phyloP scores from a whole-genome alignment of 2,113 vertebrate genomes.

The Channa argus region DNA sequence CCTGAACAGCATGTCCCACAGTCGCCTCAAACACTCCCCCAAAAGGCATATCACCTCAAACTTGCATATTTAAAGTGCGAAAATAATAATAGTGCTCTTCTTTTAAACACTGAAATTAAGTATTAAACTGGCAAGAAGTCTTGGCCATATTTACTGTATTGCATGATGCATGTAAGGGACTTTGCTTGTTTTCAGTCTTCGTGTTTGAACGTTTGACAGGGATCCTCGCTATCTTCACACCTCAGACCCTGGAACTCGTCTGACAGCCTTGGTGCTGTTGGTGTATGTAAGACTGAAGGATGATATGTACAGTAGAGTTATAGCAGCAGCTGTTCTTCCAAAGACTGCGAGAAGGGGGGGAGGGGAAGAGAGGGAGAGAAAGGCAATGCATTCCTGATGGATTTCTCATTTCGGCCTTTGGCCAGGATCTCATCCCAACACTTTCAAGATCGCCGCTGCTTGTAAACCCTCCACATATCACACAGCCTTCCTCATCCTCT shows the following conservation, averaged over 20 bases:
- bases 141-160: constrained; percentile 3
- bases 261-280: constrained; percentile 66
- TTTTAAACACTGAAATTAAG: constrained; percentile 16
- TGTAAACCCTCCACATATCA: constrained; percentile 90
- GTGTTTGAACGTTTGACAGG: constrained; percentile 49
- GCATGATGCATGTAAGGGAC: constrained; percentile 24
- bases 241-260: constrained; percentile 49
- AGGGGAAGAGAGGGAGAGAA: constrained; percentile 62
- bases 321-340: constrained; percentile 89
- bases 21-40: not conserved
- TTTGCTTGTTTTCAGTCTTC: constrained; percentile 28
- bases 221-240: constrained; percentile 52
- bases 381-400: constrained; percentile 89
- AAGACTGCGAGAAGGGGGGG: constrained; percentile 53
- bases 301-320: constrained; percentile 84
- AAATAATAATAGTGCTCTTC: not conserved
- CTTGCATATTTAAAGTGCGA: not conserved
- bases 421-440: constrained; percentile 89
- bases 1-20: constrained; percentile 7
- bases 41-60: constrained; percentile 9
- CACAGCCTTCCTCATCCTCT: constrained; percentile 83
- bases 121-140: constrained; percentile 27
- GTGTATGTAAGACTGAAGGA: constrained; percentile 72
- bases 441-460: constrained; percentile 87
- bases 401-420: constrained; percentile 91